Conservation (phyloP, 2,113 vertebrate species). For the Macroglossus sobrinus region DNA sequence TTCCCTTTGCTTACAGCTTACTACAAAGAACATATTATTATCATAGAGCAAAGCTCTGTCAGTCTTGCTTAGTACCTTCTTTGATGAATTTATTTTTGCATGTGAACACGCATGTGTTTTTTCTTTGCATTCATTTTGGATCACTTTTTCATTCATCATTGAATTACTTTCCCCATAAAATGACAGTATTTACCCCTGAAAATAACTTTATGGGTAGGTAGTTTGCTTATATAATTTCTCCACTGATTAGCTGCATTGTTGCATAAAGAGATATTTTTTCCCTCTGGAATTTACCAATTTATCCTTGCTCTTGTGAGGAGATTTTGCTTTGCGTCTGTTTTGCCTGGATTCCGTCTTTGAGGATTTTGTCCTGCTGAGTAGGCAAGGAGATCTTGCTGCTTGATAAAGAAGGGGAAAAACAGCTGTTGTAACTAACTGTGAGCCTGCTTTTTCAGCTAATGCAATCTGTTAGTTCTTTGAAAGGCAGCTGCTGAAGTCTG, state of each 20-base stretch:
- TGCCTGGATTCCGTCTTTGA: slow-evolving; percentile 18
- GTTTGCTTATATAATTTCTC: neutral
- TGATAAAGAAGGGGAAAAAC: neutral
- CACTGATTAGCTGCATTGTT: neutral
- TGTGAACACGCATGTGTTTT: neutral
- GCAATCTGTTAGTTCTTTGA: neutral
- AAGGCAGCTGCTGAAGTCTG: slow-evolving; percentile 7
- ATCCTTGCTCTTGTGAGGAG: neutral
- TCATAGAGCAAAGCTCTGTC: neutral
- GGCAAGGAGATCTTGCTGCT: neutral
- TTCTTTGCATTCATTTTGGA: neutral
- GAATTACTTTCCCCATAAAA: neutral
- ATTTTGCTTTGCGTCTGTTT: neutral
- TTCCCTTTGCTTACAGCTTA: neutral
- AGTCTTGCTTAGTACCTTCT: neutral
- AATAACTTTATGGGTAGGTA: neutral
- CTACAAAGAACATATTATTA: neutral
- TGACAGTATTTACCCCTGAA: neutral
- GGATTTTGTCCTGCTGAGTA: neutral
- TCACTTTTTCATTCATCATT: neutral
- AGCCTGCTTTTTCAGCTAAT: neutral
- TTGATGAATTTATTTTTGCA: neutral
- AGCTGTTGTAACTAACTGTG: neutral
- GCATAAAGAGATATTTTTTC: neutral
- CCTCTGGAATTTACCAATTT: neutral